Base-by-base conservation (phyloP, 2,888 invertebrate genomes). In the Podotricha telesiphe region DNA sequence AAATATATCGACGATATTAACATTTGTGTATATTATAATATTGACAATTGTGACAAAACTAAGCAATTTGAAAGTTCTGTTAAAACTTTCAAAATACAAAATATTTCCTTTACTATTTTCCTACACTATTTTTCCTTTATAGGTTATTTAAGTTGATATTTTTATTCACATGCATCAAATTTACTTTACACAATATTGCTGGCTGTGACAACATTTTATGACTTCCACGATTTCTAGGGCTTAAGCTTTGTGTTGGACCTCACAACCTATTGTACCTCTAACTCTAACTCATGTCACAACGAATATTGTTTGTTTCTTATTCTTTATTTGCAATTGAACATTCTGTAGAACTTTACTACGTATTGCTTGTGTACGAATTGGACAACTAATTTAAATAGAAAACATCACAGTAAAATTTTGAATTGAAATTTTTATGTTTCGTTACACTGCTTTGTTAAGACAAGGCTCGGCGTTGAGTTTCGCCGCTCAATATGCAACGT, bases 231-330 rank as follows among this genome's bases (percentile, higher is more conserved):
- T 19, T 62, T 48, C 34, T 28, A 48, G 17, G 47, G 62, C 34
- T 62, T 62, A 34, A 48, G 62, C 62, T 62, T 48, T 48, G 62
- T 62, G 34, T 62, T 62, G 47, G 34, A 62, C 62, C 62, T 48
- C 62, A 62, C 62, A 62, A 62, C 34, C 62, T 34, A 62, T 62
- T 62, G 62, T n/a, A n/a, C n/a, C n/a, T n/a, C n/a, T n/a, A n/a
- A n/a, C n/a, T n/a, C n/a, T n/a, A n/a, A n/a, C n/a, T 62, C 17
- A 8, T 62, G 61, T 28, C 48, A 62, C 62, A 8, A 19, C 15
- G 47, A 48, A 62, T 62, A 48, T 62, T 62, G 34, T 34, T 62
- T 62, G 8, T 15, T 62, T 62, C 17, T 48, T 62, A 47, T 48
- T 62, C 62, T 62, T 62, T 62, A 62, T 62, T 34, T 62, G 17